Evolutionary conservation across 2,888 invertebrate species (phyloP).

Genomic region (Lymantria monacha): DNA sequence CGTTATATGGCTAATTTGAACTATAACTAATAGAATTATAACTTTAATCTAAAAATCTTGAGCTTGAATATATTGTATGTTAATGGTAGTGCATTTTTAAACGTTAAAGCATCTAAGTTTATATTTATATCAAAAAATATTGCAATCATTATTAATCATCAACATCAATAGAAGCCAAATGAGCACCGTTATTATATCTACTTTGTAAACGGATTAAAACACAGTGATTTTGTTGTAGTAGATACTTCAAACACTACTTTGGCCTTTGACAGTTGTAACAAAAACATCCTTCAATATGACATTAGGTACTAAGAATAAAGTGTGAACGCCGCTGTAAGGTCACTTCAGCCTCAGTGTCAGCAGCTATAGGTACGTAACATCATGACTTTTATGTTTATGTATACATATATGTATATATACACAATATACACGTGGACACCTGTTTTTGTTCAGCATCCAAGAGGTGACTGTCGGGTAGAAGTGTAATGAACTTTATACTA

Average conservation of each 20-base stretch:
- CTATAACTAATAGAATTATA: too few relatives aligned
- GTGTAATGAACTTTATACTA: conserved; percentile 35
- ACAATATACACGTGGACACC: conserved; percentile 3
- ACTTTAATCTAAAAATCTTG: too few relatives aligned
- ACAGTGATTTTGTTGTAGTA: too few relatives aligned
- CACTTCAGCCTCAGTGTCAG: conserved; percentile 22
- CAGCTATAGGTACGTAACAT: not conserved
- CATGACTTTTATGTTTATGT: conserved; percentile 2
- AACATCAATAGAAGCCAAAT: too few relatives aligned
- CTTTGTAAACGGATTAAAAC: too few relatives aligned
- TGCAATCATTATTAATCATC: too few relatives aligned
- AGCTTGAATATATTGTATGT: too few relatives aligned
- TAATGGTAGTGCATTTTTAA: too few relatives aligned
- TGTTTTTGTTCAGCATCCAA: conserved; percentile 9
- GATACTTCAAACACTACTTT: not conserved
- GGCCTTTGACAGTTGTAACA: conserved; percentile 7
- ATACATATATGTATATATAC: conserved; percentile 3
- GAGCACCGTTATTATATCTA: too few relatives aligned
- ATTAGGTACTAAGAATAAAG: conserved; percentile 20
- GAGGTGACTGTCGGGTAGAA: conserved; percentile 28
- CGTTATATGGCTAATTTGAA: too few relatives aligned
- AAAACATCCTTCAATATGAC: conserved; percentile 17
- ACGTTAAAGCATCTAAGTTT: too few relatives aligned
- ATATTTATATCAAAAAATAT: too few relatives aligned
- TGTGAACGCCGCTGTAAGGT: conserved; percentile 12